Evolutionary conservation across 2,797 vertebrate genomes (phyloP).

Genomic region (Aplochiton taeniatus): DNA sequence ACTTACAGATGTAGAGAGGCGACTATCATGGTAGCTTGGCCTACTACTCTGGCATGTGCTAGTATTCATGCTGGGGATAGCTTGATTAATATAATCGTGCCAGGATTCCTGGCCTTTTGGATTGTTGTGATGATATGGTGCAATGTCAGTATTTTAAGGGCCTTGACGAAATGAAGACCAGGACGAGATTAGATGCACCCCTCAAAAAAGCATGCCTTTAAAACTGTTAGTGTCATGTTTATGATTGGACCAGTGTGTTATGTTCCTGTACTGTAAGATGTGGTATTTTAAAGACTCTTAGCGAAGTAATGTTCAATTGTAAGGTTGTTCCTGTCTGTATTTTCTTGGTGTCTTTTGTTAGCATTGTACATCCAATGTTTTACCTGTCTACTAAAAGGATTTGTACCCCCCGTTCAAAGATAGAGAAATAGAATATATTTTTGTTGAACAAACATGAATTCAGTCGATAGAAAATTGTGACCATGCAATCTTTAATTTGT

Average conservation of each 20-base stretch:
- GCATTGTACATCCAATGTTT: background rate
- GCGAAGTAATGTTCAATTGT: background rate
- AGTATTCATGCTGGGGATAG: no score
- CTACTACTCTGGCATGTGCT: background rate
- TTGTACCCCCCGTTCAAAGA: background rate
- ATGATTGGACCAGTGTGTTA: conserved; percentile 13
- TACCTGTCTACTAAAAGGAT: background rate
- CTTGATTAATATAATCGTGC: background rate
- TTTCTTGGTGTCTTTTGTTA: background rate
- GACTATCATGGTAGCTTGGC: conserved; percentile 27
- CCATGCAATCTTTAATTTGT: background rate
- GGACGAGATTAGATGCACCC: conserved; percentile 33
- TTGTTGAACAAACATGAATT: background rate
- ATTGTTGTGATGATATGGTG: background rate
- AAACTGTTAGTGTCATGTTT: conserved; percentile 25
- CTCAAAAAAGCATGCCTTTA: conserved; percentile 22
- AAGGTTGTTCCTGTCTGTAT: background rate
- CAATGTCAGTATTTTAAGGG: background rate
- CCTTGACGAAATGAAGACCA: conserved; percentile 29
- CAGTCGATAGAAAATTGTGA: no score
- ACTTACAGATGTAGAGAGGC: conserved; percentile 45
- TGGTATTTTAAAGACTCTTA: background rate
- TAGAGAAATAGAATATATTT: background rate
- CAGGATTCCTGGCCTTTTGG: background rate
- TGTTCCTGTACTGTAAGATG: background rate